Percentiles rank a stretch among this genome's conserved stretches.
phyloP scores from a whole-genome alignment of 1,140 invertebrate species.

The Teleogryllus occipitalis region DNA sequence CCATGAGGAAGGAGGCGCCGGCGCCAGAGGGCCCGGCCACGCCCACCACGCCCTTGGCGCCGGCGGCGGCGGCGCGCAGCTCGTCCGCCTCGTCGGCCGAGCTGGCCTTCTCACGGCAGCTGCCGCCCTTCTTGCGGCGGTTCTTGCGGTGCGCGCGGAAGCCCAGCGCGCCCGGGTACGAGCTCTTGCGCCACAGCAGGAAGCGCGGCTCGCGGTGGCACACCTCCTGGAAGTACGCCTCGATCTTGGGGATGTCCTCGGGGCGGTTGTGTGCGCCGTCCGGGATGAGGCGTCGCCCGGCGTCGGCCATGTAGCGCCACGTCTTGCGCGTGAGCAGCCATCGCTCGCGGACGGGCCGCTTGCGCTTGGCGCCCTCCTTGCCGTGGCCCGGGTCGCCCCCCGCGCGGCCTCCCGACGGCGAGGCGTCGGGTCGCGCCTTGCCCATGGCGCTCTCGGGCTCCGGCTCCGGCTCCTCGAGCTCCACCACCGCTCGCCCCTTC shows the following conservation, averaged over 20 bases:
- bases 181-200: conserved; percentile 69
- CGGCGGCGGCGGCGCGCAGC: neutral
- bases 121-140: conserved; percentile 50
- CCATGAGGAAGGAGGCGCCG: conserved; percentile 19
- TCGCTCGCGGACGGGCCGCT: neutral
- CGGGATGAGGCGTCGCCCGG: conserved; percentile 72
- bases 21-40: neutral
- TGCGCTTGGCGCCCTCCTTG: neutral
- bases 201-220: conserved; percentile 68
- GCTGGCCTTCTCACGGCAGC: conserved; percentile 48
- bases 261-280: conserved; percentile 58
- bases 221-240: conserved; percentile 74
- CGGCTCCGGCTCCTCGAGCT: neutral
- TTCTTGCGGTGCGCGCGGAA: conserved; percentile 43
- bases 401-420: neutral
- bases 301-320: conserved; percentile 82
- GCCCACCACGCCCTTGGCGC: neutral
- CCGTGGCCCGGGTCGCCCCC: neutral
- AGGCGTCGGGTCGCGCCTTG: neutral
- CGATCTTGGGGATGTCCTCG: conserved; percentile 68
- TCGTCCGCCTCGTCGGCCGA: conserved; percentile 47
- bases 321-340: conserved; percentile 61
- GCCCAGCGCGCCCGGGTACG: conserved; percentile 59
- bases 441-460: neutral
- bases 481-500: neutral